A percentile compares a stretch with the other conserved stretches of the same genome.
Evolutionary conservation across 2,797 vertebrate species (phyloP).

Genomic region (Liasis olivaceus): DNA sequence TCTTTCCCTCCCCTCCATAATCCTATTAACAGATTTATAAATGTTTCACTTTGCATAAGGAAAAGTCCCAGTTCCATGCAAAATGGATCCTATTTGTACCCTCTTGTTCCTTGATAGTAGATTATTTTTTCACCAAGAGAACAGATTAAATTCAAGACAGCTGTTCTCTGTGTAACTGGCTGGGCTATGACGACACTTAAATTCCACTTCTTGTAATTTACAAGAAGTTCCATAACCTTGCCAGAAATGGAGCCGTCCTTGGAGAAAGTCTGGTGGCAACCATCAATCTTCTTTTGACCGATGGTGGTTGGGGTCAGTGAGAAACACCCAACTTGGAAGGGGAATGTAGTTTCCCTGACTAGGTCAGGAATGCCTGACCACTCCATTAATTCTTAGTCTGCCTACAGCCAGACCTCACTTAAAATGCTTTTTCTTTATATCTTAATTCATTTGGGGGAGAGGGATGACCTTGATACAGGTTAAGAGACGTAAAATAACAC

Average conservation of each 20-base stretch:
- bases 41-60: neutral
- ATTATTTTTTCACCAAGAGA: conserved; percentile 5
- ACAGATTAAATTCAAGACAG: neutral
- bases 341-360: neutral
- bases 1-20: neutral
- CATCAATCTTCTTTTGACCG: neutral
- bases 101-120: neutral
- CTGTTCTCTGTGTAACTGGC: neutral
- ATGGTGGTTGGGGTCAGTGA: neutral
- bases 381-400: neutral
- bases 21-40: neutral
- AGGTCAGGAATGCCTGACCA: neutral
- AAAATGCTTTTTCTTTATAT: neutral
- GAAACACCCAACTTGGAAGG: neutral
- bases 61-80: neutral
- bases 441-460: neutral
- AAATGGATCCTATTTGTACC: neutral
- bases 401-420: neutral
- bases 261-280: neutral
- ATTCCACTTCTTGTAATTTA: neutral
- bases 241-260: neutral
- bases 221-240: neutral
- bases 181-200: neutral
- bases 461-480: too few relatives aligned
- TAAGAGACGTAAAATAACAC: too few relatives aligned